Base-by-base conservation (phyloP, 1,140 invertebrate genomes). In the Pemphigus obesinymphae region DNA sequence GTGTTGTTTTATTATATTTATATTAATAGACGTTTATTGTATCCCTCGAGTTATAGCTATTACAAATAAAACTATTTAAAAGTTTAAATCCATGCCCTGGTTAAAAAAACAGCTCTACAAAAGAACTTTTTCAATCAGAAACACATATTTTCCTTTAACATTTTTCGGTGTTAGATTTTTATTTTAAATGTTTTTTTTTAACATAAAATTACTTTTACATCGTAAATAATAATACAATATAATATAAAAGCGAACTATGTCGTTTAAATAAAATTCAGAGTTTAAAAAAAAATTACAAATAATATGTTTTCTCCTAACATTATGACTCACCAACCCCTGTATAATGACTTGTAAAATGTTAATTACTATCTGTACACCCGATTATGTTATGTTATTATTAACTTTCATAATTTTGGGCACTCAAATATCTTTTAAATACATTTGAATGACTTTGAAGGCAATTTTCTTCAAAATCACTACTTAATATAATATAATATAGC, bases 291-390 rank as follows among this genome's bases (percentile, higher is more conserved):
- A 73, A 50, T 31, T 26, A 73, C 31, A 31, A 48, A 48, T n/a
- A n/a, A 34, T 37, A 48, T 17, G 31, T 11, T 34, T 50, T 31
- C 70, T 17, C 70, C n/a, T 11, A 31, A 50, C 15, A 48, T 15
- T 50, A 4, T 31, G 70, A 73, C 17, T 31, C 17, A 73, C 50
- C 43, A 11, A 73, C 40, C 68, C 15, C 23, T 29, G 68, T 11
- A 72, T 72, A 72, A 73, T 73, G 43, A 26, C 43, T 73, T 73
- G 70, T 73, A 50, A 50, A 73, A 73, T 73, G 43, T 73, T 73
- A 50, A 73, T 73, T 50, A 73, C 17, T 20, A 11, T 48, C 15
- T 29, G 40, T 29, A 31, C 45, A 48, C 70, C 26, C 70, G 70
- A 73, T 50, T 73, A 48, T 45, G 43, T 73, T 31, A 17, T 29